Evolutionary conservation across 2,888 invertebrate species (phyloP).

Genomic region (Habrosyne pyritoides): DNA sequence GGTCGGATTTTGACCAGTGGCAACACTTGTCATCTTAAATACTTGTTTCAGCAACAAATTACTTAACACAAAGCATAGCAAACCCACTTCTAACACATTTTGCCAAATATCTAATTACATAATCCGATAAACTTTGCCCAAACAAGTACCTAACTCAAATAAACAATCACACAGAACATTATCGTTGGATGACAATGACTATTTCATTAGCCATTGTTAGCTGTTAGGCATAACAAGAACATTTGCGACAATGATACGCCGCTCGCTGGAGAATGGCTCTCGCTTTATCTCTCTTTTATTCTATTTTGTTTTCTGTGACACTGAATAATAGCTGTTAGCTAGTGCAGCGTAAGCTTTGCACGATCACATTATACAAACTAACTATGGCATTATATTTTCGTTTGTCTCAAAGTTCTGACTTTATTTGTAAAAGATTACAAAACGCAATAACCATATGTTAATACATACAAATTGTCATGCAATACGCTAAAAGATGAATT

Average conservation of each 20-base stretch:
- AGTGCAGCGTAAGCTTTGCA: constrained; percentile 34
- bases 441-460: background rate
- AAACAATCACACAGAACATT: constrained; percentile 20
- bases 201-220: constrained; percentile 25
- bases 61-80: constrained; percentile 8
- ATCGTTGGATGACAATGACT: constrained; percentile 24
- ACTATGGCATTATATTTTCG: constrained; percentile 3
- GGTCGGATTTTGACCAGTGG: too few relatives aligned
- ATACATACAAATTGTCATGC: too few relatives aligned
- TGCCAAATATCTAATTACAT: constrained; percentile 8
- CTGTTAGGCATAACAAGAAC: constrained; percentile 16
- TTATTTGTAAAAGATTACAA: background rate
- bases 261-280: constrained; percentile 14
- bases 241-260: constrained; percentile 20
- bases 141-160: constrained; percentile 5
- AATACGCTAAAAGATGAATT: too few relatives aligned
- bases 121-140: constrained; percentile 11
- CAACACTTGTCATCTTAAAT: too few relatives aligned
- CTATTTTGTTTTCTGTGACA: constrained; percentile 24
- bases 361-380: constrained; percentile 31
- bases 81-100: constrained; percentile 9
- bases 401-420: background rate
- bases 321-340: constrained; percentile 31
- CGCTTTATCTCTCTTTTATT: constrained; percentile 14
- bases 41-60: too few relatives aligned